Evolutionary conservation across 2,797 vertebrate species (phyloP).

Genomic region (Paedocypris micromegethes): DNA sequence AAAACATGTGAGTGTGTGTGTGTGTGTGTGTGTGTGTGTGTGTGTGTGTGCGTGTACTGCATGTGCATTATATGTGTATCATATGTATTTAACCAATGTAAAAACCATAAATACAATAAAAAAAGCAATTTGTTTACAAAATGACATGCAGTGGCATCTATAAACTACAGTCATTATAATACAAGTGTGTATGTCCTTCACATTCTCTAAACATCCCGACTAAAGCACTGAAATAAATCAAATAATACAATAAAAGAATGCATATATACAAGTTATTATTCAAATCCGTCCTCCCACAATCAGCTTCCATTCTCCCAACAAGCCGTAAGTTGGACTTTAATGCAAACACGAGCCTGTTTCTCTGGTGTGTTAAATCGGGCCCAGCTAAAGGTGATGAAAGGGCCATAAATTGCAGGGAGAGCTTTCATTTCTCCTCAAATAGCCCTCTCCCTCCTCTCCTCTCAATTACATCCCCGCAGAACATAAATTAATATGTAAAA

Average conservation of each 20-base stretch:
- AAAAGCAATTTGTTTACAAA: too few relatives aligned
- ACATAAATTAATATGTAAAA: slow-evolving; percentile 57
- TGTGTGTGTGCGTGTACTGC: too few relatives aligned
- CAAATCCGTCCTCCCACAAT: slow-evolving; percentile 3
- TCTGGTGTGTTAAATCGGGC: slow-evolving; percentile 39
- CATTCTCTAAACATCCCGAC: background rate
- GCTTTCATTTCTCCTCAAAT: slow-evolving; percentile 42
- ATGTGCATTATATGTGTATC: too few relatives aligned
- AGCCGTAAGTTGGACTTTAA: slow-evolving; percentile 49
- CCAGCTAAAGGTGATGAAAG: slow-evolving; percentile 49
- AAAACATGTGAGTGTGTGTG: too few relatives aligned
- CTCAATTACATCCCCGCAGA: slow-evolving; percentile 49
- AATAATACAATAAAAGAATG: slow-evolving; percentile 4
- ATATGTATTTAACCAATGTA: too few relatives aligned
- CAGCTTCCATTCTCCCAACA: slow-evolving; percentile 15
- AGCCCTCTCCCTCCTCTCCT: slow-evolving; percentile 36
- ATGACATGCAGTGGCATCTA: too few relatives aligned
- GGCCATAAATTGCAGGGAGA: slow-evolving; percentile 48
- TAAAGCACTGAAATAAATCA: slow-evolving; percentile 9
- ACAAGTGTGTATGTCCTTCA: background rate
- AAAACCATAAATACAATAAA: too few relatives aligned
- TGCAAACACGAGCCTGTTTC: slow-evolving; percentile 51
- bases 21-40: too few relatives aligned
- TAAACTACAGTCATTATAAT: too few relatives aligned
- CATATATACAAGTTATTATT: background rate